phyloP scores from a whole-genome alignment of 64 coral and sea anemone genomes.

The Pachyseris speciosa region DNA sequence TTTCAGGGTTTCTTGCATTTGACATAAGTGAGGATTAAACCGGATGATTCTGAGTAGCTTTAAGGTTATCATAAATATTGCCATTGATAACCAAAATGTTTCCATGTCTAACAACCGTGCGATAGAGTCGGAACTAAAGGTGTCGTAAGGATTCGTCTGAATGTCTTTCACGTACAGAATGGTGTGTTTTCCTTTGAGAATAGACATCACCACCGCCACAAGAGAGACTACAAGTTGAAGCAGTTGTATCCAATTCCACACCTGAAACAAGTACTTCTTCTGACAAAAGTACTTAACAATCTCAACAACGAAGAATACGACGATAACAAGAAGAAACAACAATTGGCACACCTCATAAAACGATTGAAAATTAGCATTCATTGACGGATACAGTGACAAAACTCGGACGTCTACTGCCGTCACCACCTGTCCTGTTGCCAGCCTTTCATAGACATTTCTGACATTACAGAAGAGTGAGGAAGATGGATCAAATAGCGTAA shows the following conservation, averaged over 20 bases:
- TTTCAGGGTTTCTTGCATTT: slow-evolving; percentile 29
- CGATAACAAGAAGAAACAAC: slow-evolving; percentile 12
- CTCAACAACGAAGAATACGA: neutral
- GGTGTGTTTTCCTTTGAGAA: too few relatives aligned
- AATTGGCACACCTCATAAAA: slow-evolving; percentile 37
- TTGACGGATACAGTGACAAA: slow-evolving; percentile 23
- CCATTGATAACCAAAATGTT: slow-evolving; percentile 9
- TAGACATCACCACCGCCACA: neutral
- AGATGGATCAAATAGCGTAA: too few relatives aligned
- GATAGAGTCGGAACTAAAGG: slow-evolving; percentile 6
- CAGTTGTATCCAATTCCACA: slow-evolving; percentile 75
- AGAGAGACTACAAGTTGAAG: slow-evolving; percentile 16
- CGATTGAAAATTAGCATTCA: neutral
- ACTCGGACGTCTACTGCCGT: neutral
- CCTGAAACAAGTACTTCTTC: neutral
- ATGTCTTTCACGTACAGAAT: neutral
- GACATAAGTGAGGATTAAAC: slow-evolving; percentile 27
- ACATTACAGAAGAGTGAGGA: too few relatives aligned
- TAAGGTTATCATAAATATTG: too few relatives aligned
- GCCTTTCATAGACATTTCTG: too few relatives aligned
- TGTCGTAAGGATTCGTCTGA: slow-evolving; percentile 33
- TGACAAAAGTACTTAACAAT: slow-evolving; percentile 15
- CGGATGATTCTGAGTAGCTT: slow-evolving; percentile 7
- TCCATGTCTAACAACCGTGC: slow-evolving; percentile 1
- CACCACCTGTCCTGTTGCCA: too few relatives aligned